Conservation (phyloP, 2,888 invertebrate genomes). For the Balanococcus diminutus region DNA sequence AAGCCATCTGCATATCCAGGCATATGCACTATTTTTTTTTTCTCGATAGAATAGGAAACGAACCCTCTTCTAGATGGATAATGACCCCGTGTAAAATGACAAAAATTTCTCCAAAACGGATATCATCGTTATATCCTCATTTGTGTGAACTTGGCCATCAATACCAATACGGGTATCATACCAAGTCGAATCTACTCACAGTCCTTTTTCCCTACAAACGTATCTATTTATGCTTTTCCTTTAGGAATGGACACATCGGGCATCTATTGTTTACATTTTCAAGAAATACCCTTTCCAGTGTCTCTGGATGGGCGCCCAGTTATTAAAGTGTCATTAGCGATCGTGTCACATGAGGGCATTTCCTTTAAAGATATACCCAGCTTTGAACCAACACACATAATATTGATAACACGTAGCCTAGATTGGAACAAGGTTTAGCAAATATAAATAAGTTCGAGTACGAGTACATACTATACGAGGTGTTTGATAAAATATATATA, state of each 20-base stretch:
- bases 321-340: neutral
- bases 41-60: neutral
- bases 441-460: neutral
- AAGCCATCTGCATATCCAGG: neutral
- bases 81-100: neutral
- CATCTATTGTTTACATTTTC: neutral
- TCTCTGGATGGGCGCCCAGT: neutral
- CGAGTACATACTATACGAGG: neutral
- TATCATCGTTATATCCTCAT: neutral
- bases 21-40: neutral
- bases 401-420: neutral
- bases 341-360: slow-evolving; percentile 15
- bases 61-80: neutral
- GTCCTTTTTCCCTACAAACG: neutral
- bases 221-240: neutral
- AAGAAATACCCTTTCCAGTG: neutral
- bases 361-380: neutral
- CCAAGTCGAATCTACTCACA: neutral
- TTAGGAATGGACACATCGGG: neutral
- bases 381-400: neutral
- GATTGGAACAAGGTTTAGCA: neutral
- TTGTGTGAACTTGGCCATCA: neutral
- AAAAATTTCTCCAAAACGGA: neutral
- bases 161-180: neutral
- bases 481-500: neutral